These are phyloP conservation scores for Epiblema foenella DNA, from an alignment of 2,888 invertebrate species.

Conservation along the genomic window DNA sequence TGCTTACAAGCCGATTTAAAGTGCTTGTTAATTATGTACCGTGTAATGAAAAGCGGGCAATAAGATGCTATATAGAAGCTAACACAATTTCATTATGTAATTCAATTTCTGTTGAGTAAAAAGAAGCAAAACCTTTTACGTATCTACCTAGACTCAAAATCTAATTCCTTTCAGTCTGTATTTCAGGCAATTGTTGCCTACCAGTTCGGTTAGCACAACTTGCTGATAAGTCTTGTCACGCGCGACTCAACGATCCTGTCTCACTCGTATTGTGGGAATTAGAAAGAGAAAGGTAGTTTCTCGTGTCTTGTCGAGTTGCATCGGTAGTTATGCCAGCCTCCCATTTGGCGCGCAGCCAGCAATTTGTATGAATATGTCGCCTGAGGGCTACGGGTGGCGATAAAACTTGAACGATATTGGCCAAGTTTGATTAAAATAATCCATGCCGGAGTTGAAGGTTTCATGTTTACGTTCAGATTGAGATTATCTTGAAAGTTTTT, in stretches of 20 bases:
- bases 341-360: conserved; percentile 20
- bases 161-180: conserved; percentile 13
- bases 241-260: no score
- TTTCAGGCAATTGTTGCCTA: conserved; percentile 18
- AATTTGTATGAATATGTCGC: conserved; percentile 35
- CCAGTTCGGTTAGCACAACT: neutral
- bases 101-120: neutral
- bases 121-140: conserved; percentile 1
- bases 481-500: neutral
- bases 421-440: conserved; percentile 33
- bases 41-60: neutral
- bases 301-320: no score
- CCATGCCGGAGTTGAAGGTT: conserved; percentile 4
- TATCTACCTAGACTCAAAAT: conserved; percentile 9
- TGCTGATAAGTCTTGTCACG: no score
- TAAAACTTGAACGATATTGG: conserved; percentile 35
- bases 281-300: no score
- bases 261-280: no score
- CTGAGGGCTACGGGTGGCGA: conserved; percentile 17
- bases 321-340: no score
- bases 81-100: no score
- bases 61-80: no score
- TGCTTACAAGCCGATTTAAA: neutral
- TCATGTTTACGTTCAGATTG: conserved; percentile 3
- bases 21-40: neutral